Evolutionary conservation across 2,113 vertebrate species (phyloP).

Genomic region (Mastomys natalensis): DNA sequence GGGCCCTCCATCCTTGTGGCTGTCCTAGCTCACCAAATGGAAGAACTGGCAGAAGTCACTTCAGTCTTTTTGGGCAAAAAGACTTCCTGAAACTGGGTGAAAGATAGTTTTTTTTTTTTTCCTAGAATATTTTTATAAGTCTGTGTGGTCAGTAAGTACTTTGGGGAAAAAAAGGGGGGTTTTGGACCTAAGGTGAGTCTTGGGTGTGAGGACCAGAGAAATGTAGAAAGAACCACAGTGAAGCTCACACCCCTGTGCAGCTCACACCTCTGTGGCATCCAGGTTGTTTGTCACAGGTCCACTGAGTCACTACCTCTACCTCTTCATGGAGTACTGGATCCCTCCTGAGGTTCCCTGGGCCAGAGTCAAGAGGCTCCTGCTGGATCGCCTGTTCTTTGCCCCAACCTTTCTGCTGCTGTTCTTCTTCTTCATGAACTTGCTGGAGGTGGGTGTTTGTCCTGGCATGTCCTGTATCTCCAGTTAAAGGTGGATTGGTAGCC

Average conservation of each 20-base stretch:
- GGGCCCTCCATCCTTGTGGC: not conserved
- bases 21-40: not conserved
- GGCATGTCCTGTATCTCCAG: fast-evolving
- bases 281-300: conserved; percentile 93
- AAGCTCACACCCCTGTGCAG: not conserved
- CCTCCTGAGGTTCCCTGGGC: conserved; percentile 88
- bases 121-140: not conserved
- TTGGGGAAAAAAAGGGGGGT: not conserved
- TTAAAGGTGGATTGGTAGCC: not conserved
- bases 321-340: conserved; percentile 90
- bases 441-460: conserved; percentile 88
- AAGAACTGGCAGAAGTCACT: not conserved
- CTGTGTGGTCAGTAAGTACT: not conserved
- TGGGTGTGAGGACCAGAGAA: not conserved
- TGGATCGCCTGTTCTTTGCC: conserved; percentile 92
- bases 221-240: not conserved
- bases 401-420: conserved; percentile 92
- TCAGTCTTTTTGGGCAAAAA: not conserved
- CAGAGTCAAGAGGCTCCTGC: conserved; percentile 89
- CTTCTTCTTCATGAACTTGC: conserved; percentile 90
- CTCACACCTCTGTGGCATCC: not conserved
- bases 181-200: not conserved
- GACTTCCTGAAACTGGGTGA: not conserved
- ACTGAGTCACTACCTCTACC: conserved; percentile 92
- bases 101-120: not conserved